A percentile compares a stretch with the other conserved stretches of the same genome.
Evolutionary conservation across 2,888 invertebrate genomes (phyloP).

Genomic region (Drosophila kokeensis): DNA sequence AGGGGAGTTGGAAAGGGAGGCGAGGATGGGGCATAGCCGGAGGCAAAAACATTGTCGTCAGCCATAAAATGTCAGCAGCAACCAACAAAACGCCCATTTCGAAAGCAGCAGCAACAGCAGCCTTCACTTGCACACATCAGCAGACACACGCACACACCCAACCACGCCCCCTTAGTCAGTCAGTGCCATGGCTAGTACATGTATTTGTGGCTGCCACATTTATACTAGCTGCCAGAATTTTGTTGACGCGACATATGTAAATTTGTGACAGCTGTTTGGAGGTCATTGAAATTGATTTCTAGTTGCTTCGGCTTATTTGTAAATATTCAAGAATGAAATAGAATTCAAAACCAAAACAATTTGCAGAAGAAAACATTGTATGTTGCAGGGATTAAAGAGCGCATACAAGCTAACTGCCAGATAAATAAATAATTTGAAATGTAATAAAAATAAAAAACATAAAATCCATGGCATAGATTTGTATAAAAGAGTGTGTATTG

Average conservation of each 20-base stretch:
- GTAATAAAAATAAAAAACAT: background rate
- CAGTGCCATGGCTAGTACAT: conserved; percentile 32
- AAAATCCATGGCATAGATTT: no score
- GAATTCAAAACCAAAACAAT: conserved; percentile 12
- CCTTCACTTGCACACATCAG: conserved; percentile 39
- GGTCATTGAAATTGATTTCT: conserved; percentile 70
- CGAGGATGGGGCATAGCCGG: conserved; percentile 23
- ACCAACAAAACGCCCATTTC: conserved; percentile 75
- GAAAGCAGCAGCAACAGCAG: conserved; percentile 32
- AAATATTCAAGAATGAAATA: background rate
- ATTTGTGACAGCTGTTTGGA: conserved; percentile 66
- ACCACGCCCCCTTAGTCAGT: conserved; percentile 58
- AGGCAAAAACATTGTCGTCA: conserved; percentile 70
- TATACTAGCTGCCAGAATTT: conserved; percentile 29
- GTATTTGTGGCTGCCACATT: conserved; percentile 49
- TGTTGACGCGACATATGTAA: conserved; percentile 66
- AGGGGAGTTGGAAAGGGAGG: no score
- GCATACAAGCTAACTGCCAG: background rate
- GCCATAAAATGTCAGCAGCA: conserved; percentile 76
- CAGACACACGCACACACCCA: conserved; percentile 6
- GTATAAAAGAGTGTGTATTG: background rate
- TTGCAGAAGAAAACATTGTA: background rate
- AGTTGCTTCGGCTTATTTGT: conserved; percentile 9
- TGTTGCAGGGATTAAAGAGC: background rate
- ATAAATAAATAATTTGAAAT: background rate